phyloP scores from a whole-genome alignment of 2,888 invertebrate genomes.

The Drosophila ezoana region DNA sequence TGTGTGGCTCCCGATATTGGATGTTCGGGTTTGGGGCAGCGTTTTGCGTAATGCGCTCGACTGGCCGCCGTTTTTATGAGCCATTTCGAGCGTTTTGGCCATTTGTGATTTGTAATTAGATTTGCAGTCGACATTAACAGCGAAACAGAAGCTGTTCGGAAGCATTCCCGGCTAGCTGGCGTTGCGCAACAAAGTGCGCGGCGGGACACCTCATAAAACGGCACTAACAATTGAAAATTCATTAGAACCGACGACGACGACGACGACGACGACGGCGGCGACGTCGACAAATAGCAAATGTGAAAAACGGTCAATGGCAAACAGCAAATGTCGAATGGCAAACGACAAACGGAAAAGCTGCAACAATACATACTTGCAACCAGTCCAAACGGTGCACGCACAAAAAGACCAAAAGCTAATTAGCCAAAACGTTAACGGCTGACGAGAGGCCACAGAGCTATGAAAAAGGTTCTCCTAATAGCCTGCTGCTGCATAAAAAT shows the following conservation, averaged over 20 bases:
- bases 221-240: constrained; percentile 78
- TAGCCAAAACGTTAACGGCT: constrained; percentile 74
- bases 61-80: constrained; percentile 67
- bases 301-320: constrained; percentile 26
- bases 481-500: constrained; percentile 56
- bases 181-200: constrained; percentile 76
- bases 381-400: constrained; percentile 62
- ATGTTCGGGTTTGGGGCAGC: constrained; percentile 55
- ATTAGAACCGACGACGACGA: constrained; percentile 54
- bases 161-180: constrained; percentile 23
- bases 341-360: constrained; percentile 23
- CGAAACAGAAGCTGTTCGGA: constrained; percentile 42
- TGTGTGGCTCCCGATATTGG: constrained; percentile 35
- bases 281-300: constrained; percentile 31
- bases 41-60: constrained; percentile 76
- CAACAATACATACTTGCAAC: constrained; percentile 48
- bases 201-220: constrained; percentile 74
- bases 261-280: constrained; percentile 14
- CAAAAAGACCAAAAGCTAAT: constrained; percentile 72
- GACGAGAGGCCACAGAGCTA: constrained; percentile 50
- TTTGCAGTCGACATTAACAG: constrained; percentile 57
- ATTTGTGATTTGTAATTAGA: constrained; percentile 78
- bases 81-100: constrained; percentile 71
- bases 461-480: constrained; percentile 65
- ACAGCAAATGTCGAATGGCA: constrained; percentile 20